Percentiles rank a stretch among this genome's conserved stretches.
Conservation (phyloP, 2,113 vertebrate species). For the Phodopus roborovskii region DNA sequence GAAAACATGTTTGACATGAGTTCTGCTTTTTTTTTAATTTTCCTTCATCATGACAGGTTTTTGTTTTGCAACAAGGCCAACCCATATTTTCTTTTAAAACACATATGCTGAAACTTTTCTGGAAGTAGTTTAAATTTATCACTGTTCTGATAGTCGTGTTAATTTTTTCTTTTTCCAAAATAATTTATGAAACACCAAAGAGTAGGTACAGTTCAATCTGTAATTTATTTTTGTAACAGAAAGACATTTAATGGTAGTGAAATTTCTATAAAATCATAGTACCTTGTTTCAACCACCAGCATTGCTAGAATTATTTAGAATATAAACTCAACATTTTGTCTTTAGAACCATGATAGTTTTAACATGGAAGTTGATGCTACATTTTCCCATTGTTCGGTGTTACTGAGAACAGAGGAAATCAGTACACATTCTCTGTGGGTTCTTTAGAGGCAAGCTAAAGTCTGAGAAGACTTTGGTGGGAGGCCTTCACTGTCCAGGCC, state of each 20-base stretch:
- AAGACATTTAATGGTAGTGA: constrained; percentile 23
- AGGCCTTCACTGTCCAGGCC: constrained; percentile 85
- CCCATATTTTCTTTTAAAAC: constrained; percentile 65
- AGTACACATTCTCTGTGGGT: constrained; percentile 25
- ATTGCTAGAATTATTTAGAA: constrained; percentile 28
- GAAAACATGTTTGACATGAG: constrained; percentile 77
- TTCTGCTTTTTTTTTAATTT: constrained; percentile 70
- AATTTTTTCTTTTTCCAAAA: constrained; percentile 61
- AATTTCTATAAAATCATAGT: background rate
- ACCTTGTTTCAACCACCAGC: background rate
- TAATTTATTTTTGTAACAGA: constrained; percentile 15
- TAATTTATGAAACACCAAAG: constrained; percentile 45
- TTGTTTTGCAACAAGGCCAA: constrained; percentile 32
- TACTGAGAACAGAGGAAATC: constrained; percentile 45
- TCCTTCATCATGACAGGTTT: background rate
- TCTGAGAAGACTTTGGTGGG: constrained; percentile 87
- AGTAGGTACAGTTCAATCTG: constrained; percentile 32
- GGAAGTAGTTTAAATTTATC: constrained; percentile 74
- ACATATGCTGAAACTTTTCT: constrained; percentile 37
- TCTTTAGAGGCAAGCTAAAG: constrained; percentile 71
- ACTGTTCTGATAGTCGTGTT: constrained; percentile 61
- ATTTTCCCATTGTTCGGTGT: constrained; percentile 24
- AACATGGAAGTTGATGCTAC: constrained; percentile 12
- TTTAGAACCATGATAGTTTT: constrained; percentile 13
- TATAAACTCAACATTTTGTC: background rate